These are phyloP conservation scores for Podarcis cretensis DNA, from an alignment of 2,113 vertebrate species.

Conservation along the genomic window DNA sequence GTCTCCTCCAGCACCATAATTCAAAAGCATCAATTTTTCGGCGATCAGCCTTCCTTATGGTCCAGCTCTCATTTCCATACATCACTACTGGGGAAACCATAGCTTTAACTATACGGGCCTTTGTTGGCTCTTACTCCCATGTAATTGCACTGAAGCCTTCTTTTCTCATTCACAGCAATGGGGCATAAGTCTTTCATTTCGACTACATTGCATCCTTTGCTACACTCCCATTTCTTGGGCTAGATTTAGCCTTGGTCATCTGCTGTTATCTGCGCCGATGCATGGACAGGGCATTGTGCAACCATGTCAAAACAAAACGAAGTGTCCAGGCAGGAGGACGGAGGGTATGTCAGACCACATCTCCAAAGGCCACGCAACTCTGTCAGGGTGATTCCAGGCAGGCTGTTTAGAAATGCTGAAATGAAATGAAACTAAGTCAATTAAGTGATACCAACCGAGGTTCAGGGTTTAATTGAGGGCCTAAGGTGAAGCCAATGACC, in stretches of 20 bases:
- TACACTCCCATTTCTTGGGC: background rate
- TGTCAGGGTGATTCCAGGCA: slow-evolving; percentile 68
- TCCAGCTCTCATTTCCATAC: no score
- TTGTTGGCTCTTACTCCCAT: background rate
- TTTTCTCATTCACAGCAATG: background rate
- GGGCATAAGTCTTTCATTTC: background rate
- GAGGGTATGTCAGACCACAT: slow-evolving; percentile 21
- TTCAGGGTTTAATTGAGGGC: slow-evolving; percentile 79
- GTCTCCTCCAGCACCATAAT: no score
- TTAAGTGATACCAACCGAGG: slow-evolving; percentile 76
- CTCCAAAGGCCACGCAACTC: slow-evolving; percentile 34
- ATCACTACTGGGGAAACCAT: no score
- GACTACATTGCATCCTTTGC: background rate
- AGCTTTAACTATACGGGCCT: no score
- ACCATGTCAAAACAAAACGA: slow-evolving; percentile 37
- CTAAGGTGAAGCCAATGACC: slow-evolving; percentile 72
- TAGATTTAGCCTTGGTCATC: slow-evolving; percentile 32
- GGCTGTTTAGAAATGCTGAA: slow-evolving; percentile 73
- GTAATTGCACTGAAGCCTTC: background rate
- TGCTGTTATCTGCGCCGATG: background rate
- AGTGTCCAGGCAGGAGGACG: slow-evolving; percentile 34
- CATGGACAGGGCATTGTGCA: background rate
- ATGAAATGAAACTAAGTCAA: slow-evolving; percentile 77
- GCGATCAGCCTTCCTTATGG: no score
- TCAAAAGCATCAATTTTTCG: no score